Percentiles rank a stretch among this genome's conserved stretches.
Conservation (phyloP, 2,888 invertebrate species). For the Galerucella calmariensis region DNA sequence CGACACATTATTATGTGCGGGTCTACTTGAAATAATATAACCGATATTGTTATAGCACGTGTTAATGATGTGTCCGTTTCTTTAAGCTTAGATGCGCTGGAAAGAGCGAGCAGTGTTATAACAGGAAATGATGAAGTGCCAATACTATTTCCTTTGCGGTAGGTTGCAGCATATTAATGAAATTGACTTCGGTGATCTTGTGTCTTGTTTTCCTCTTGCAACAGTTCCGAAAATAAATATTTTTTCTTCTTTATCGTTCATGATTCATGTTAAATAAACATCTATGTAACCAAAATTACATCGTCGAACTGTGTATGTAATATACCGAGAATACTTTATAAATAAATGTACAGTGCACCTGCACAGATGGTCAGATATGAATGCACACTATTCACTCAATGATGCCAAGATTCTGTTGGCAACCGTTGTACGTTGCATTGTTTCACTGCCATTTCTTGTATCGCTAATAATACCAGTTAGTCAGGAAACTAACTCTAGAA, state of each 20-base stretch:
- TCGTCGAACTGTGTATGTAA: background rate
- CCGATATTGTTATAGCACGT: too few species aligned
- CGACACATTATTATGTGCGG: too few species aligned
- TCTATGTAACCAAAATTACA: background rate
- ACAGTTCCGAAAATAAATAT: background rate
- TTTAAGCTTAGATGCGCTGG: too few species aligned
- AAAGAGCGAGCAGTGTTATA: too few species aligned
- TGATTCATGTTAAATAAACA: background rate
- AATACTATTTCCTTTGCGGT: too few species aligned
- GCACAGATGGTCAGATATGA: constrained; percentile 28
- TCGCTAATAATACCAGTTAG: constrained; percentile 26
- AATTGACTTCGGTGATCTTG: background rate
- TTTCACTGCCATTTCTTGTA: constrained; percentile 27
- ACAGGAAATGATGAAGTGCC: too few species aligned
- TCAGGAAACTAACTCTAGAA: constrained; percentile 18
- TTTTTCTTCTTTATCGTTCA: background rate
- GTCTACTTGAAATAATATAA: too few species aligned
- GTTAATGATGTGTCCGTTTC: too few species aligned
- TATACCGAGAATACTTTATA: constrained; percentile 11
- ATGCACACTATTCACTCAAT: constrained; percentile 24
- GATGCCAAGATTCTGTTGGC: constrained; percentile 30
- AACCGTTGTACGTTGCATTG: constrained; percentile 14
- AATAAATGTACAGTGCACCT: constrained; percentile 19
- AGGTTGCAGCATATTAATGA: too few species aligned
- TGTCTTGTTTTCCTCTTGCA: background rate